phyloP scores from a whole-genome alignment of 2,797 vertebrate species.

The Gymnothorax javanicus region DNA sequence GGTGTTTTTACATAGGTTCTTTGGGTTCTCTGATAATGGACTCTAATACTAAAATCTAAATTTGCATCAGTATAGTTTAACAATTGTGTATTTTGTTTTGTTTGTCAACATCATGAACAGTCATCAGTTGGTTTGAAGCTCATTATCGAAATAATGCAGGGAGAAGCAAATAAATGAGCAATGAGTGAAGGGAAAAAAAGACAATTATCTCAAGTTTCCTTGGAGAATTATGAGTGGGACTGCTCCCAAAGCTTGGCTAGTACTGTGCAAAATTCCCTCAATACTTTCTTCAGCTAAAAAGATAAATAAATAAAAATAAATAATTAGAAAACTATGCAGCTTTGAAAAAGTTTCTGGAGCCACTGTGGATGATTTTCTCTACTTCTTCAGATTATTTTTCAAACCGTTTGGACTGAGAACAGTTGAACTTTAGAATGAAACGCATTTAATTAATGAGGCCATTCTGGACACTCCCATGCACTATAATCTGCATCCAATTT shows the following conservation, averaged over 20 bases:
- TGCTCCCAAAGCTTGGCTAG: not conserved
- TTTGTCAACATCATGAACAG: not conserved
- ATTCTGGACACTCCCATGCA: not conserved
- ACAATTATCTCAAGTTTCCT: not conserved
- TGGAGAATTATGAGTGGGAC: constrained; percentile 5
- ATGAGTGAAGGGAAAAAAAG: not conserved
- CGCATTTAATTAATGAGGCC: not conserved
- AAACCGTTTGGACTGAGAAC: not conserved
- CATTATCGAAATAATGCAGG: not conserved
- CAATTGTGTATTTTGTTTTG: not conserved
- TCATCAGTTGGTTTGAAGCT: not conserved
- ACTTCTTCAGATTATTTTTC: not conserved
- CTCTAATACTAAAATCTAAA: not conserved
- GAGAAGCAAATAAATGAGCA: not conserved
- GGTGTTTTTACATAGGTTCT: not conserved
- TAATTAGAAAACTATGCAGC: not conserved
- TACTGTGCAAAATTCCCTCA: not conserved
- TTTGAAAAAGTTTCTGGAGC: constrained; percentile 15
- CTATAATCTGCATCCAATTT: not conserved
- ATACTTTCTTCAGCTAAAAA: not conserved
- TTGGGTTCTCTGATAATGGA: not conserved
- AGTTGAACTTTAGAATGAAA: not conserved
- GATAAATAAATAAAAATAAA: not conserved
- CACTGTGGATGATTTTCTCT: not conserved
- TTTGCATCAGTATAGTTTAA: not conserved